A percentile compares a stretch with the other conserved stretches of the same genome.
phyloP scores from a whole-genome alignment of 2,888 invertebrate genomes.

The Drosophila melanosoma region DNA sequence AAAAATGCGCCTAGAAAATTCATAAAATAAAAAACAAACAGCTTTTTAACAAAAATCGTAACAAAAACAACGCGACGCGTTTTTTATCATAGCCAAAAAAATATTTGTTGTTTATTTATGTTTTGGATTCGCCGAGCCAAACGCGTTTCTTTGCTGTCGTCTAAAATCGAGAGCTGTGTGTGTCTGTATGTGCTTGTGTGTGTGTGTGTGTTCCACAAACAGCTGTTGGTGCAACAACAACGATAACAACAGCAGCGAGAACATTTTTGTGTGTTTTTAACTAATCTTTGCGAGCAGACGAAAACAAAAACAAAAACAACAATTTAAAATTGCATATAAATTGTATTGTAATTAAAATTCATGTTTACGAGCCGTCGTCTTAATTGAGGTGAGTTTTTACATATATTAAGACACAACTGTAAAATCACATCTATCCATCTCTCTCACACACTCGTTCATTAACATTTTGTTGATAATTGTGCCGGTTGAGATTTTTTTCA shows the following conservation, averaged over 20 bases:
- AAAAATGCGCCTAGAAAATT: constrained; percentile 55
- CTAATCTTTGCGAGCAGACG: constrained; percentile 10
- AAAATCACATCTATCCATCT: not conserved
- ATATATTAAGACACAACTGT: constrained; percentile 3
- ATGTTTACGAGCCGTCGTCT: constrained; percentile 10
- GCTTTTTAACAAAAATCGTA: constrained; percentile 26
- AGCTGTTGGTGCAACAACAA: constrained; percentile 65
- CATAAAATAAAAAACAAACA: constrained; percentile 20
- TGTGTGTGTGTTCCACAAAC: constrained; percentile 49
- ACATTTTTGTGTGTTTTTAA: constrained; percentile 23
- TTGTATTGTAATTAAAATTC: constrained; percentile 14
- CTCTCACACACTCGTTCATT: not conserved
- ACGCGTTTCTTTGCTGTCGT: constrained; percentile 9
- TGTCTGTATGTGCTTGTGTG: not conserved
- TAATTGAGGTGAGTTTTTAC: constrained; percentile 41
- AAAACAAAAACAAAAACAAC: constrained; percentile 20
- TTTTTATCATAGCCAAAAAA: constrained; percentile 35
- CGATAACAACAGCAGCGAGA: constrained; percentile 11
- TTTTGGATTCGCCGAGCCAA: constrained; percentile 41
- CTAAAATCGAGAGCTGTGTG: constrained; percentile 13
- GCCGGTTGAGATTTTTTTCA: constrained; percentile 34
- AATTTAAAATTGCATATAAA: constrained; percentile 13
- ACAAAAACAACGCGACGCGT: constrained; percentile 34
- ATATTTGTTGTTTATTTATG: constrained; percentile 69
- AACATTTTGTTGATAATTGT: constrained; percentile 32